Evolutionary conservation across 2,797 vertebrate genomes (phyloP).

Genomic region (Momotus momota): DNA sequence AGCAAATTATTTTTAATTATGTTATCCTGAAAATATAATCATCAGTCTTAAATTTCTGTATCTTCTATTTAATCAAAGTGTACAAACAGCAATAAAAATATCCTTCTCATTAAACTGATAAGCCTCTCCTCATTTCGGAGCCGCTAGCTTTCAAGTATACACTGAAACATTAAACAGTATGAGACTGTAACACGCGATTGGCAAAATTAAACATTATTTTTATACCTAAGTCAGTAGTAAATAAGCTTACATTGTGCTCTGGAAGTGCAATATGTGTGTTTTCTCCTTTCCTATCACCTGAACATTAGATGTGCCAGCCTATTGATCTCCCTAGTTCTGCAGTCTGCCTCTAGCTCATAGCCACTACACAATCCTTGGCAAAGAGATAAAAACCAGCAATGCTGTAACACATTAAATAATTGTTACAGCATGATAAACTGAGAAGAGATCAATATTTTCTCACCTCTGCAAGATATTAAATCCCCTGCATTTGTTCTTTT

Average conservation of each 20-base stretch:
- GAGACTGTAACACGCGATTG: neutral
- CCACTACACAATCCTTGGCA: neutral
- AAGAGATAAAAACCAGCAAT: neutral
- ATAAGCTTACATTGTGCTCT: neutral
- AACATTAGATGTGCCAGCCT: neutral
- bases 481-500: neutral
- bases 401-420: neutral
- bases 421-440: neutral
- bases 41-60: slow-evolving; percentile 47
- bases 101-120: slow-evolving; percentile 36
- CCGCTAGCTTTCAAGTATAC: neutral
- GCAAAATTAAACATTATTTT: neutral
- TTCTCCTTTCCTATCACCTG: neutral
- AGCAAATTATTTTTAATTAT: slow-evolving; percentile 66
- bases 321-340: neutral
- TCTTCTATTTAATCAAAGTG: slow-evolving; percentile 60
- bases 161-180: neutral
- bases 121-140: slow-evolving; percentile 1
- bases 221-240: neutral
- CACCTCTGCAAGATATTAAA: neutral
- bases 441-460: neutral
- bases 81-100: slow-evolving; percentile 46
- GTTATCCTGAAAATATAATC: slow-evolving; percentile 49
- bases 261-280: neutral
- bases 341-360: neutral